Percentiles rank a stretch among this genome's conserved stretches.
phyloP scores from a whole-genome alignment of 2,113 vertebrate genomes.

The Oxygymnocypris stewartii region DNA sequence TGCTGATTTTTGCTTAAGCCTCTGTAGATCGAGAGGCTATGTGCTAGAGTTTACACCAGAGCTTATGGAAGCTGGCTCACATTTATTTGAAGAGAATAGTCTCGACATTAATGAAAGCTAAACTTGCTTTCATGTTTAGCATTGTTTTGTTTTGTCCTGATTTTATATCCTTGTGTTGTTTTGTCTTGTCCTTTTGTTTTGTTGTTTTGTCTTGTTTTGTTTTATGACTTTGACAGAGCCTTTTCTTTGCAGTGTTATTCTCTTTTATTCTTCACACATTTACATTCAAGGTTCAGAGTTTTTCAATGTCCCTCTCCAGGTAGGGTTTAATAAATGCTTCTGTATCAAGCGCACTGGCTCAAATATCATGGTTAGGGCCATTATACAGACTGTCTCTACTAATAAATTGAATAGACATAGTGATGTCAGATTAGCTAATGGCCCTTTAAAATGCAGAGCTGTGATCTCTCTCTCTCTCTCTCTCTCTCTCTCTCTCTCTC shows the following conservation, averaged over 20 bases:
- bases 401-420: constrained; percentile 57
- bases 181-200: neutral
- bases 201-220: no score
- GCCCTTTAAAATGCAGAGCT: constrained; percentile 43
- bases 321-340: constrained; percentile 37
- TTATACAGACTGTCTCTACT: constrained; percentile 37
- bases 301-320: neutral
- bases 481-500: constrained; percentile 2
- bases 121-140: neutral
- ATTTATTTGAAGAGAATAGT: neutral
- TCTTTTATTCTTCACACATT: neutral
- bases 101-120: neutral
- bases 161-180: neutral
- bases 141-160: neutral
- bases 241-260: neutral
- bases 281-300: constrained; percentile 3
- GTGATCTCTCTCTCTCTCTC: constrained; percentile 16
- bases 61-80: neutral
- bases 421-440: constrained; percentile 60
- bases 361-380: constrained; percentile 31
- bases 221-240: neutral
- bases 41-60: neutral
- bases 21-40: no score
- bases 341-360: constrained; percentile 20
- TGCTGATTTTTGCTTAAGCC: no score